phyloP scores from a whole-genome alignment of 2,888 invertebrate species.

The Frankliniella fusca region DNA sequence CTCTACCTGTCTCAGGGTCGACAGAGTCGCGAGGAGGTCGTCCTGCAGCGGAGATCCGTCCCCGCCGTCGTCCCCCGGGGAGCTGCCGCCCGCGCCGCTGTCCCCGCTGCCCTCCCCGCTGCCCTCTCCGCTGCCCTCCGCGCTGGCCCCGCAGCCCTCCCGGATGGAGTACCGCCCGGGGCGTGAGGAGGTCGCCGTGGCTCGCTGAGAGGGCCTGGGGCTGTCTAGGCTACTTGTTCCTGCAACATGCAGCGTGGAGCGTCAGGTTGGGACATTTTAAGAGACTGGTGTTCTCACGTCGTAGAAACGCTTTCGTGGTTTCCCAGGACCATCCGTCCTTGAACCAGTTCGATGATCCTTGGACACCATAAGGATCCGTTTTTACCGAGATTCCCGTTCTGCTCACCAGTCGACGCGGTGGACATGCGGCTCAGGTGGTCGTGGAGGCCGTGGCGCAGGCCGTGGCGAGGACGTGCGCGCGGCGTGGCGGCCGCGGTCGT shows the following conservation, averaged over 20 bases:
- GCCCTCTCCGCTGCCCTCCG: background rate
- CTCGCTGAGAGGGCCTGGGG: background rate
- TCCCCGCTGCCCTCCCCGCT: background rate
- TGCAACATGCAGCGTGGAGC: too few species aligned
- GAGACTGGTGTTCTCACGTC: too few species aligned
- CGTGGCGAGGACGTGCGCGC: background rate
- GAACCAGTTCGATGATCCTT: too few species aligned
- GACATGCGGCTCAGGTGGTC: conserved; percentile 3
- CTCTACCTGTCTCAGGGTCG: background rate
- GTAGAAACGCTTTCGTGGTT: too few species aligned
- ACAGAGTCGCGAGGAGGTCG: too few species aligned
- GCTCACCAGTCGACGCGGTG: background rate
- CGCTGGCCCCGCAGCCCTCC: background rate
- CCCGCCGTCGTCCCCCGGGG: background rate
- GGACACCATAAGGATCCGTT: too few species aligned
- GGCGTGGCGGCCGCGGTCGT: background rate
- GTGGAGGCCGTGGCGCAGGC: conserved; percentile 4
- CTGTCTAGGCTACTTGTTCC: too few species aligned
- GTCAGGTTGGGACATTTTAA: too few species aligned
- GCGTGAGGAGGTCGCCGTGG: background rate
- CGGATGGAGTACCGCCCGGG: background rate
- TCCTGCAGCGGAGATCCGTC: too few species aligned
- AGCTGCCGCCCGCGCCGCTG: background rate
- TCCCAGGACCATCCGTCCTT: too few species aligned
- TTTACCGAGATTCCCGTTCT: too few species aligned